Conservation (phyloP, 2,113 vertebrate genomes). For the Hoplias malabaricus region DNA sequence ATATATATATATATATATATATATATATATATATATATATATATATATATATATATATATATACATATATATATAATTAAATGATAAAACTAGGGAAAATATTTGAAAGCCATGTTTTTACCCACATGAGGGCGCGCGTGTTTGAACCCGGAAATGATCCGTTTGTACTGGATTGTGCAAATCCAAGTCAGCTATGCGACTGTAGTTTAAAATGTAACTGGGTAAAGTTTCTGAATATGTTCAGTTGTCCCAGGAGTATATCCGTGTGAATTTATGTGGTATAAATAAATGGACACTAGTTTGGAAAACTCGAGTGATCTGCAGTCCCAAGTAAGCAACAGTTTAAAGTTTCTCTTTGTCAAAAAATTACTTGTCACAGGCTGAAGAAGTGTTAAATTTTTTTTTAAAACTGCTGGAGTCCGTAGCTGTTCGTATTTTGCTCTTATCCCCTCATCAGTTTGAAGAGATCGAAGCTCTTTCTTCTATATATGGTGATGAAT, state of each 20-base stretch:
- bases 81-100: neutral
- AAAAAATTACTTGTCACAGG: neutral
- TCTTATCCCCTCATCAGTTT: slow-evolving; percentile 71
- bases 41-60: no score
- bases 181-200: no score
- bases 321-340: slow-evolving; percentile 67
- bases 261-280: neutral
- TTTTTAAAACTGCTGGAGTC: no score
- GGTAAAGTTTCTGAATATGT: neutral
- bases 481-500: slow-evolving; percentile 93
- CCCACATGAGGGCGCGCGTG: neutral
- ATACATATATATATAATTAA: no score
- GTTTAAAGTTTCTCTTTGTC: neutral
- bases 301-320: slow-evolving; percentile 65
- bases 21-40: neutral
- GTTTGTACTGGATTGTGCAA: no score
- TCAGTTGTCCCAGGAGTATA: neutral
- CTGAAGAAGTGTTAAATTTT: neutral
- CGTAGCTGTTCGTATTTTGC: neutral
- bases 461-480: slow-evolving; percentile 96
- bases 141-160: slow-evolving; percentile 14
- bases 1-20: neutral
- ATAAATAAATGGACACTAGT: slow-evolving; percentile 25
- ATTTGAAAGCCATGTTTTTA: neutral
- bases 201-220: no score